phyloP scores from a whole-genome alignment of 2,113 vertebrate species.

The Siniperca knerii region DNA sequence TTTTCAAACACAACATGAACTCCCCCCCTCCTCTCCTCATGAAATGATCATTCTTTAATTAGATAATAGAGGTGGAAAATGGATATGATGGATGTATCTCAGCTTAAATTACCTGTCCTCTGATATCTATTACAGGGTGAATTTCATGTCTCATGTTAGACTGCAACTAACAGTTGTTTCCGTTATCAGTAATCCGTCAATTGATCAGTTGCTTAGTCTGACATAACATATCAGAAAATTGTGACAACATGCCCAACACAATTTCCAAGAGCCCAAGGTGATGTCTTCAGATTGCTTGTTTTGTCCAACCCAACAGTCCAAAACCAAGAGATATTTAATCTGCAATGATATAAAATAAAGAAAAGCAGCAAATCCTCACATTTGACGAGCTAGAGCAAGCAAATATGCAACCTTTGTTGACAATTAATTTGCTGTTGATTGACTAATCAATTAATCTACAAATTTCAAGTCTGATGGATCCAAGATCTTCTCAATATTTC shows the following conservation, averaged over 20 bases:
- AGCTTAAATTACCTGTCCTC: constrained; percentile 12
- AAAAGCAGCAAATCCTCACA: not conserved
- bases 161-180: not conserved
- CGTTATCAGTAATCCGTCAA: not conserved
- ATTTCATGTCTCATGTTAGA: not conserved
- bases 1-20: constrained; percentile 46
- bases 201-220: not conserved
- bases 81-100: constrained; percentile 12
- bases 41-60: constrained; percentile 46
- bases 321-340: not conserved
- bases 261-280: too few relatives aligned
- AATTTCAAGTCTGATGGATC: not conserved
- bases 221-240: not conserved
- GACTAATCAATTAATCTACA: not conserved
- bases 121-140: constrained; percentile 21
- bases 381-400: not conserved
- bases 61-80: constrained; percentile 15
- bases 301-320: not conserved
- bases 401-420: not conserved
- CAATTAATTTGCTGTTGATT: not conserved
- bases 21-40: not conserved
- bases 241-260: not conserved
- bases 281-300: not conserved
- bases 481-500: not conserved
- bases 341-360: not conserved